These are phyloP conservation scores for Perodicticus potto DNA, from an alignment of 2,797 vertebrate genomes.

Conservation along the genomic window DNA sequence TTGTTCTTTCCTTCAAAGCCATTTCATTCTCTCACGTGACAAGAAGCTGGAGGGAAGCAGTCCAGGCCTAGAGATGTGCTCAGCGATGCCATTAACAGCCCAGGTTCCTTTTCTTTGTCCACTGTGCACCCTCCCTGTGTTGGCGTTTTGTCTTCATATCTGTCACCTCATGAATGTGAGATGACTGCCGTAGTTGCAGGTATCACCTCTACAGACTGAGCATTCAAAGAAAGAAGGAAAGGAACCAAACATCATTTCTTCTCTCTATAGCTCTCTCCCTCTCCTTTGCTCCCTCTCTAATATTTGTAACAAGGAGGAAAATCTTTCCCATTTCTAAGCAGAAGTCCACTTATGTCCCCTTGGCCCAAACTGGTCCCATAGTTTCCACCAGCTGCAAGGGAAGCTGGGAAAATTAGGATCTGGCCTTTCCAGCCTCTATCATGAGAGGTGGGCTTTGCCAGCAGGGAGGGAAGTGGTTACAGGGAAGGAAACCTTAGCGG, in stretches of 20 bases:
- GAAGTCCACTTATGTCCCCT: neutral
- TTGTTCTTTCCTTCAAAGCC: neutral
- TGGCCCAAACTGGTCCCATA: neutral
- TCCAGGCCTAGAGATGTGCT: neutral
- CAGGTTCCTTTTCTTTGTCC: neutral
- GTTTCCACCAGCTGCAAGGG: neutral
- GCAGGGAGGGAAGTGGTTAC: neutral
- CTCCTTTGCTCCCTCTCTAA: neutral
- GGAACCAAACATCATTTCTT: too few relatives aligned
- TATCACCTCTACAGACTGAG: neutral
- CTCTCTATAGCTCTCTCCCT: neutral
- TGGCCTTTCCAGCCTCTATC: neutral
- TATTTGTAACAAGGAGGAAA: slow-evolving; percentile 32
- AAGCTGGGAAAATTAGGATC: neutral
- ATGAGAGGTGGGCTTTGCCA: neutral
- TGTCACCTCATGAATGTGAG: neutral
- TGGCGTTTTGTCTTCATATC: neutral
- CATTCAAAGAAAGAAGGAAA: neutral
- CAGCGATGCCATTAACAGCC: neutral
- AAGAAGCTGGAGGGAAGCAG: neutral
- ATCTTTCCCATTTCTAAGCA: neutral
- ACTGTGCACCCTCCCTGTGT: neutral
- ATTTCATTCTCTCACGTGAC: neutral
- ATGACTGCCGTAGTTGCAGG: neutral
- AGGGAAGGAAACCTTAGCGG: neutral